Conservation (phyloP, 2,113 vertebrate species). For the Galbula dea region DNA sequence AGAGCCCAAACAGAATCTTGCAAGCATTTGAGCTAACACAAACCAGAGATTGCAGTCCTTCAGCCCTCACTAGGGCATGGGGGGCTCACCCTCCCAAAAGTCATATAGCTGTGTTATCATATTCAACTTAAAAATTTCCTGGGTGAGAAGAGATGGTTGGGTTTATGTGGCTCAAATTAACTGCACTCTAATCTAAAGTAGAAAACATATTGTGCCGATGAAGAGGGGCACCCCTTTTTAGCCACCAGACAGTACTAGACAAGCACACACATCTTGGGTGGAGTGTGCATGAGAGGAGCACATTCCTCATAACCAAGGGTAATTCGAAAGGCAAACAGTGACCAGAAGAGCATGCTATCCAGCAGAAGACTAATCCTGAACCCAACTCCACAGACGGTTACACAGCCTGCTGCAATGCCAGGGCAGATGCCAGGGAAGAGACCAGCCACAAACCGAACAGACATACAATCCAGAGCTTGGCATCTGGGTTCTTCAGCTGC, state of each 20-base stretch:
- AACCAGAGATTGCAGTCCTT: background rate
- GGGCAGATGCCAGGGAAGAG: constrained; percentile 83
- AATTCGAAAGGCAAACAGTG: constrained; percentile 81
- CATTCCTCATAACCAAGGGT: constrained; percentile 78
- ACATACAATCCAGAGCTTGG: constrained; percentile 84
- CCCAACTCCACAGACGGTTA: constrained; percentile 77
- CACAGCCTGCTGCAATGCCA: constrained; percentile 79
- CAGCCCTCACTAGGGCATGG: background rate
- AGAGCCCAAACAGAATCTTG: background rate
- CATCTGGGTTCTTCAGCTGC: constrained; percentile 85
- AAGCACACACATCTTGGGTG: background rate
- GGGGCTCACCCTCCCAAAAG: background rate
- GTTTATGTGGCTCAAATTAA: constrained; percentile 4
- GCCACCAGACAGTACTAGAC: background rate
- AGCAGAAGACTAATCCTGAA: constrained; percentile 80
- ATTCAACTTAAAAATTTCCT: background rate
- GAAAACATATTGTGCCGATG: background rate
- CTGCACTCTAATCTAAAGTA: background rate
- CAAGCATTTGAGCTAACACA: background rate
- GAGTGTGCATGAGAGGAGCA: constrained; percentile 48
- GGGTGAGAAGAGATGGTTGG: background rate
- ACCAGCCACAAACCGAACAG: constrained; percentile 78
- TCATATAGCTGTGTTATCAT: background rate
- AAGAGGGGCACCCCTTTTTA: background rate
- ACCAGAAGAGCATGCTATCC: constrained; percentile 69